Evolutionary conservation across 2,797 vertebrate species (phyloP), one percentile per base, ranked within the genome.

Genomic region (Schizopygopsis pylzovi): DNA sequence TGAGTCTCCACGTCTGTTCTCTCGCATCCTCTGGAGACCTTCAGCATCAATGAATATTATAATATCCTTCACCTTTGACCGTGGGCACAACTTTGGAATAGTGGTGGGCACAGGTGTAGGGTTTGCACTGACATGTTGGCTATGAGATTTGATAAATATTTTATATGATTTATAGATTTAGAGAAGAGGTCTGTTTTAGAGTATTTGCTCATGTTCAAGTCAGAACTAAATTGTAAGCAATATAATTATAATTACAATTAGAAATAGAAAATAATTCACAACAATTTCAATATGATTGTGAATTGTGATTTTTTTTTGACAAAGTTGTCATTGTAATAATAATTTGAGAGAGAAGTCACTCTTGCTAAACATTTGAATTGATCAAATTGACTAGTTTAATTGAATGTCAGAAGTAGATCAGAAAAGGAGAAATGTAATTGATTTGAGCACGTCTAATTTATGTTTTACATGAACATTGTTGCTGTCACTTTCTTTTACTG

Each of bases 1-100:
- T n/a, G 28, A 88, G 88, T 91, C 90, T 89, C 88, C 87, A 79
- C 86, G 87, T 72, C 89, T 88, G 85, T 86, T 89, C 89, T 63
- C 82, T 49, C 49, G 45, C 45, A 68, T 81, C 20, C 41, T 86
- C 22, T 59, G 47, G 54, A 54, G 37, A 9, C 52, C 11, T 77
- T 88, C 25, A 49, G 71, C 82, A 6, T 87, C 72, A 85, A 47
- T 75, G 70, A 84, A 86, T 87, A 87, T 43, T 84, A 45, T 56
- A 47, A 73, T 81, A 41, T 43, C 83, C 33, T 56, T 79, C 56
- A 39, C 86, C 37, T 83, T 52, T 79, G 67, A 39, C 59, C 18
- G 16, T 63, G 15, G n/a, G 41, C 1, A 2, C 28, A 45, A 63
- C n/a, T 79, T 43, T 78, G 20, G 20, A 78, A 59, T 15, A 79